Evolutionary conservation across 2,113 vertebrate genomes (phyloP).

Genomic region (Bos taurus): DNA sequence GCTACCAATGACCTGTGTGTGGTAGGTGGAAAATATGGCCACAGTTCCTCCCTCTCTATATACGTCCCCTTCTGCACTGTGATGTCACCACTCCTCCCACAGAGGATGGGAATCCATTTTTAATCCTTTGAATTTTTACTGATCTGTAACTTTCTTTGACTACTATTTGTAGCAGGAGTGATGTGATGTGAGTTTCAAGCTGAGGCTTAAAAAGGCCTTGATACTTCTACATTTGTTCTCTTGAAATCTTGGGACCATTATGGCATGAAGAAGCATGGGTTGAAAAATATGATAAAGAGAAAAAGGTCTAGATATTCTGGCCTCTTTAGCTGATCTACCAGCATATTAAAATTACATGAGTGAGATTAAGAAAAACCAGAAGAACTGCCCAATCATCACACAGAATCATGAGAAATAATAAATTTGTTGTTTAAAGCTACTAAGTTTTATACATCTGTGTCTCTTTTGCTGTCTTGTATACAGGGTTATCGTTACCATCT

Average conservation of each 20-base stretch:
- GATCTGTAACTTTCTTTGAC: background rate
- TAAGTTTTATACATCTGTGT: too few species aligned
- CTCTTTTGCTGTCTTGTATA: too few species aligned
- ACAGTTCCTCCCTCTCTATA: background rate
- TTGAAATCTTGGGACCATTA: background rate
- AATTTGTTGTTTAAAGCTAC: background rate
- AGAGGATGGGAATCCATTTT: background rate
- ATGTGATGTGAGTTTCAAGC: background rate
- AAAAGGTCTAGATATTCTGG: background rate
- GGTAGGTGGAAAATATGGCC: background rate
- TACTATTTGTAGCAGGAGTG: background rate
- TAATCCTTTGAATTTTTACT: background rate
- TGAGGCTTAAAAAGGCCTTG: background rate
- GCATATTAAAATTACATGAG: background rate
- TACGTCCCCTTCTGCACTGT: background rate
- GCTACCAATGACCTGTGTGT: background rate
- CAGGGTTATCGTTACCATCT: too few species aligned
- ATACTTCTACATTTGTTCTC: background rate
- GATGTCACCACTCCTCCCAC: background rate
- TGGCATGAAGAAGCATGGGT: background rate
- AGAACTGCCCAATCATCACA: background rate
- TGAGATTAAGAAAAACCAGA: background rate
- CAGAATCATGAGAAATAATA: background rate
- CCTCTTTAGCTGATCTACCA: background rate
- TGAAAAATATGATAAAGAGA: background rate